A percentile compares a stretch with the other conserved stretches of the same genome.
Evolutionary conservation across 2,797 vertebrate species (phyloP).

Genomic region (Pteronotus mesoamericanus): DNA sequence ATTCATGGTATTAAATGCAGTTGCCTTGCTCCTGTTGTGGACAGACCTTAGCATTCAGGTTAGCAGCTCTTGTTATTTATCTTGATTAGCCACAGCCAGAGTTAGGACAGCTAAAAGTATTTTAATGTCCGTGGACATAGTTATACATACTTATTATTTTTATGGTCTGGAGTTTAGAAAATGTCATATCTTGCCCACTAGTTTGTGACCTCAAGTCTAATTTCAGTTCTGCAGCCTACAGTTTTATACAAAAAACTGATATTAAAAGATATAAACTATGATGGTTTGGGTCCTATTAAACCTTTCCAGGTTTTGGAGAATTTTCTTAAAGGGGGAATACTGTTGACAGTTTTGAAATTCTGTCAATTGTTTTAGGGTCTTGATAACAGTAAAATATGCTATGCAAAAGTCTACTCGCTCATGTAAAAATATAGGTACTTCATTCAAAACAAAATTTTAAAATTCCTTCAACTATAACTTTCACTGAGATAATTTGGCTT

Average conservation of each 20-base stretch:
- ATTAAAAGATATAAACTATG: neutral
- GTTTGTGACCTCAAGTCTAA: neutral
- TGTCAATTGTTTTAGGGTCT: neutral
- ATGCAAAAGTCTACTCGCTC: neutral
- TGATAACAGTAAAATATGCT: neutral
- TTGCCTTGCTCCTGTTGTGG: neutral
- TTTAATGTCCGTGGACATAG: neutral
- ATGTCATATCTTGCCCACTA: neutral
- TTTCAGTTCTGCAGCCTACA: neutral
- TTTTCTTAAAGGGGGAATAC: neutral
- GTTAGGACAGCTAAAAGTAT: neutral
- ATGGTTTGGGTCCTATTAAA: neutral
- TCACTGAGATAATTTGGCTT: neutral
- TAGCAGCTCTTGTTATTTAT: neutral
- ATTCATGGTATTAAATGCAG: neutral
- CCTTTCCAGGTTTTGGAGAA: neutral
- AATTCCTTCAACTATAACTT: neutral
- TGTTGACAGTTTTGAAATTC: neutral
- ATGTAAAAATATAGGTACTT: neutral
- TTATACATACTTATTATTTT: neutral
- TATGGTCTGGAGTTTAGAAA: slow-evolving; percentile 8
- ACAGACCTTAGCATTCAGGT: neutral
- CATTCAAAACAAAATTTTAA: slow-evolving; percentile 12
- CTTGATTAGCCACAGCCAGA: neutral
- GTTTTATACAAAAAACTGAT: neutral